Base-by-base conservation (phyloP, 1,140 invertebrate species). In the Halictus rubicundus region DNA sequence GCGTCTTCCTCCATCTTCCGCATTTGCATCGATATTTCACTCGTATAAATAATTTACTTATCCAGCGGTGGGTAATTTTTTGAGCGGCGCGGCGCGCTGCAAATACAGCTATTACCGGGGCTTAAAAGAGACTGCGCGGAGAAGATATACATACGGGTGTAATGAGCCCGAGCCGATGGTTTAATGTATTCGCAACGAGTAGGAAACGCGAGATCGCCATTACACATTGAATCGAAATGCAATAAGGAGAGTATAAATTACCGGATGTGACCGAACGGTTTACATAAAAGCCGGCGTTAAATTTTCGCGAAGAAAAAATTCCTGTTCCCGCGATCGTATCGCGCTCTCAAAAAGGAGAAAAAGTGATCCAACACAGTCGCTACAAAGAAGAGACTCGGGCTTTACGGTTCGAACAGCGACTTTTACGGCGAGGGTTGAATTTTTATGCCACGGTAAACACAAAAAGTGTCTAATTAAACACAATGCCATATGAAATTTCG, bases 41-140 rank as follows among this genome's bases (percentile, higher is more conserved):
- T 63, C 14, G 78, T 42, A 42, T 32, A 49, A 54, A 79, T 82
- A 79, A 82, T 78, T 68, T 64, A 63, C 21, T 57, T 57, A 8
- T 57, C 54, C 1, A 57, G 8, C 8, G 6, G 2, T 57, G 0
- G 1, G 54, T 8, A 8, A 57, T 57, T n/a, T 57, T 57, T n/a
- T 57, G 5, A 21, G 3, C 16, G 49, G 16, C 49, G 39, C 39
- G 39, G 2, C 42, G 14, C 49, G 21, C 16, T 6, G 16, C 21
- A 16, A 21, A 54, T 54, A 54, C 16, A 54, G 54, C 54, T 57
- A 21, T 52, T 21, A 19, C 32, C 32, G 19, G 12, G 0, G 19
- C 16, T 19, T 4, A 52, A 42, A 1, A 46, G 39, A 42, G 9
- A 42, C 42, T 12, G 32, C 42, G 12, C 10, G 42, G 14, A 14